Conservation (phyloP, 2,797 vertebrate genomes). For the Scyliorhinus canicula region DNA sequence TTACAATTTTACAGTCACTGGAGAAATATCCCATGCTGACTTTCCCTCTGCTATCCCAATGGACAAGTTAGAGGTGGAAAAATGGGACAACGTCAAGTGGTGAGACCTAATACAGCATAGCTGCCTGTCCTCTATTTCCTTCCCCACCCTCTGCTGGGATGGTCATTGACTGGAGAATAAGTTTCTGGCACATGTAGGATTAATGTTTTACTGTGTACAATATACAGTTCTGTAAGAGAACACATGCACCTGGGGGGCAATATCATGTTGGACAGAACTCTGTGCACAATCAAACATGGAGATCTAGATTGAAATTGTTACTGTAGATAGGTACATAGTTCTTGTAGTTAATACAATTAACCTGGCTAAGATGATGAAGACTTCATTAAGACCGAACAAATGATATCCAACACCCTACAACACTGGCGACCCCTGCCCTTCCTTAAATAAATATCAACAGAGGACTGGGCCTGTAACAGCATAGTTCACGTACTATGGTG, state of each 20-base stretch:
- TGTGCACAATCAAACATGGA: too few species aligned
- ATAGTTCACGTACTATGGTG: not conserved
- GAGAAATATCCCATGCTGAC: not conserved
- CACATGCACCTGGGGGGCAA: too few species aligned
- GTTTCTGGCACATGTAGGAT: too few species aligned
- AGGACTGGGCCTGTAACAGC: not conserved
- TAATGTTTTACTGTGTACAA: too few species aligned
- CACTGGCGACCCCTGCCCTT: not conserved
- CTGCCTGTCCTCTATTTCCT: not conserved
- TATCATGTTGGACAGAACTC: too few species aligned
- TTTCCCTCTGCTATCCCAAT: not conserved
- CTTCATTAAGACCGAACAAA: too few species aligned
- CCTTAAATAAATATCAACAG: not conserved
- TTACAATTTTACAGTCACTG: not conserved
- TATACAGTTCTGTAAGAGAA: too few species aligned
- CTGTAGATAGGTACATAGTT: too few species aligned
- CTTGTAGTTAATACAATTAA: too few species aligned
- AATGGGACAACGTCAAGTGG: not conserved
- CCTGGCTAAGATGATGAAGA: too few species aligned
- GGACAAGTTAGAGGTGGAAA: not conserved
- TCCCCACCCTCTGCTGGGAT: not conserved
- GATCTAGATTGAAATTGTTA: too few species aligned
- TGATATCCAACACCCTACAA: too few species aligned
- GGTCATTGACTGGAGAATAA: not conserved
- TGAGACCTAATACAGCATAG: not conserved